Evolutionary conservation across 2,797 vertebrate genomes (phyloP).

Genomic region (Melanotaenia pygmaea): DNA sequence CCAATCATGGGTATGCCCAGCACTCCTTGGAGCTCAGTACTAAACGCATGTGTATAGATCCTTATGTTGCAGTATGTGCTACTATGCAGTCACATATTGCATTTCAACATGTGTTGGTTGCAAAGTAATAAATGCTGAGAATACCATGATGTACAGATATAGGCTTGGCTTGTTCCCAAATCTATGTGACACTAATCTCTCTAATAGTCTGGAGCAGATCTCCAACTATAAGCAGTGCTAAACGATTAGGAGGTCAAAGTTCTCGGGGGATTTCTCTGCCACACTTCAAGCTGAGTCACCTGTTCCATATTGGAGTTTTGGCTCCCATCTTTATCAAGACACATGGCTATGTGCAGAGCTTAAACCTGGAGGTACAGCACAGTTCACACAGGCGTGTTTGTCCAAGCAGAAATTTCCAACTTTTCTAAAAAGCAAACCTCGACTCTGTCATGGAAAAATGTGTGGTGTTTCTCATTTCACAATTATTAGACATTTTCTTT

Average conservation of each 20-base stretch:
- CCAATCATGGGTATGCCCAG: slow-evolving; percentile 9
- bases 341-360: slow-evolving; percentile 20
- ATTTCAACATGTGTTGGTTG: slow-evolving; percentile 62
- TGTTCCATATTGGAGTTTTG: slow-evolving; percentile 63
- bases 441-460: slow-evolving; percentile 7
- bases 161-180: slow-evolving; percentile 76
- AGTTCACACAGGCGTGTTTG: slow-evolving; percentile 39
- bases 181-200: slow-evolving; percentile 78
- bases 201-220: slow-evolving; percentile 77
- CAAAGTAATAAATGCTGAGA: slow-evolving; percentile 74
- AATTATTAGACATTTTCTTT: slow-evolving; percentile 2
- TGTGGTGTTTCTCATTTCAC: slow-evolving; percentile 2
- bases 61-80: slow-evolving; percentile 41
- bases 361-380: slow-evolving; percentile 30
- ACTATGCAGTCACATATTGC: slow-evolving; percentile 57
- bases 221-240: slow-evolving; percentile 76
- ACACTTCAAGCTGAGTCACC: slow-evolving; percentile 79
- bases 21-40: slow-evolving; percentile 42
- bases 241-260: slow-evolving; percentile 80
- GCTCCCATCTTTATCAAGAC: slow-evolving; percentile 55
- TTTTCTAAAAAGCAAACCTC: slow-evolving; percentile 23
- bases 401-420: slow-evolving; percentile 23
- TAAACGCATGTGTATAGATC: slow-evolving; percentile 42
- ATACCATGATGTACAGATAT: slow-evolving; percentile 77
- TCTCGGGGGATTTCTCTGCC: slow-evolving; percentile 72